phyloP scores from a whole-genome alignment of 1,140 invertebrate genomes.

The Leptestheria dahalacensis region DNA sequence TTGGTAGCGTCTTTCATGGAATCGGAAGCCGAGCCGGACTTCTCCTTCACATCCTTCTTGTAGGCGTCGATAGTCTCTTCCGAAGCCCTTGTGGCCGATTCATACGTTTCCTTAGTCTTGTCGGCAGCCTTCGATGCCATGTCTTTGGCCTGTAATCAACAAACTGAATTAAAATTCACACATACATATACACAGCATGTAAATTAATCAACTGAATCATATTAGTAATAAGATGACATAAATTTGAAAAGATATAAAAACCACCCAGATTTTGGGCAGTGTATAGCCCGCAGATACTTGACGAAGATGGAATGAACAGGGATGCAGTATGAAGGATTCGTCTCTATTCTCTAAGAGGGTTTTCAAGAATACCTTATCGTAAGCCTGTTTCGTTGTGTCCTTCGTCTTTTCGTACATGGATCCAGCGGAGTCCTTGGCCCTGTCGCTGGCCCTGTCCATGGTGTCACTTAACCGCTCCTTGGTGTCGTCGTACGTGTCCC shows the following conservation, averaged over 20 bases:
- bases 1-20: neutral
- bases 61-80: neutral
- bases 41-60: neutral
- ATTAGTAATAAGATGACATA: too few relatives aligned
- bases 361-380: neutral
- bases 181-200: neutral
- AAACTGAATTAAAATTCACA: neutral
- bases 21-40: neutral
- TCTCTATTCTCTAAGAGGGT: neutral
- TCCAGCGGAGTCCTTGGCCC: neutral
- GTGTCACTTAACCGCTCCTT: neutral
- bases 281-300: neutral
- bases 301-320: neutral
- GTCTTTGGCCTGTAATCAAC: neutral
- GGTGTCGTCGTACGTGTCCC: neutral
- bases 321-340: neutral
- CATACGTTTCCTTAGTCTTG: neutral
- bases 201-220: neutral
- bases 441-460: neutral
- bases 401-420: neutral
- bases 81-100: neutral
- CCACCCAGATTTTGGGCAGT: too few relatives aligned
- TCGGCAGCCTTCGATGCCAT: neutral
- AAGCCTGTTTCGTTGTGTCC: neutral
- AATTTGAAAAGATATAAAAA: too few relatives aligned